Conservation (phyloP, 2,113 vertebrate genomes). For the Loxodonta africana region DNA sequence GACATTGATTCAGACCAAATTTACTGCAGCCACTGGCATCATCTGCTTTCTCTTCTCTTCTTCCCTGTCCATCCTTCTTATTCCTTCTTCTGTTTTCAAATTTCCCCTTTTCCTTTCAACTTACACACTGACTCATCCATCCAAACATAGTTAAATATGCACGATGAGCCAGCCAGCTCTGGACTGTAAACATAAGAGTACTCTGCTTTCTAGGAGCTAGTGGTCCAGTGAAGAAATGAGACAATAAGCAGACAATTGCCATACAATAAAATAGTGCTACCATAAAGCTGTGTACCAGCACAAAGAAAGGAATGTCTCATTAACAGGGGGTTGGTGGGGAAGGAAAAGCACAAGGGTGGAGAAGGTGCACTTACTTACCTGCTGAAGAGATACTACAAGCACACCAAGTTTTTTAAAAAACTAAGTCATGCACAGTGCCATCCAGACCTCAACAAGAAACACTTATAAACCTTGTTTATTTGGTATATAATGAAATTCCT, state of each 20-base stretch:
- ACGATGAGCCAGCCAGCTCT: neutral
- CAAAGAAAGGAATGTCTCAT: neutral
- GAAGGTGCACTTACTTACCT: neutral
- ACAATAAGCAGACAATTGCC: neutral
- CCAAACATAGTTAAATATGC: neutral
- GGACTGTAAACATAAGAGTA: neutral
- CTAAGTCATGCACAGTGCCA: neutral
- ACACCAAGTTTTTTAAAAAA: neutral
- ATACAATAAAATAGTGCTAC: neutral
- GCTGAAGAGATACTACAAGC: neutral
- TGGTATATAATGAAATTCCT: neutral
- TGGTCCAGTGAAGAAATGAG: neutral
- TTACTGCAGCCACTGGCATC: neutral
- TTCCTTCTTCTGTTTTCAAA: neutral
- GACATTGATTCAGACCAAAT: neutral
- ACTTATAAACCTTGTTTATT: neutral
- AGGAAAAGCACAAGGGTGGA: neutral
- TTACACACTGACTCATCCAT: neutral
- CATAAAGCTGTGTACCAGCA: neutral
- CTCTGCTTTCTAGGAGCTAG: neutral
- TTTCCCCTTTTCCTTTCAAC: neutral
- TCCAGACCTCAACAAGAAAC: slow-evolving; percentile 1
- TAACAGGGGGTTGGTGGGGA: neutral
- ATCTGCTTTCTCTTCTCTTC: neutral
- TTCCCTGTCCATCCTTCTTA: neutral